Conservation (phyloP, 2,797 vertebrate species). For the Etheostoma nigrum region DNA sequence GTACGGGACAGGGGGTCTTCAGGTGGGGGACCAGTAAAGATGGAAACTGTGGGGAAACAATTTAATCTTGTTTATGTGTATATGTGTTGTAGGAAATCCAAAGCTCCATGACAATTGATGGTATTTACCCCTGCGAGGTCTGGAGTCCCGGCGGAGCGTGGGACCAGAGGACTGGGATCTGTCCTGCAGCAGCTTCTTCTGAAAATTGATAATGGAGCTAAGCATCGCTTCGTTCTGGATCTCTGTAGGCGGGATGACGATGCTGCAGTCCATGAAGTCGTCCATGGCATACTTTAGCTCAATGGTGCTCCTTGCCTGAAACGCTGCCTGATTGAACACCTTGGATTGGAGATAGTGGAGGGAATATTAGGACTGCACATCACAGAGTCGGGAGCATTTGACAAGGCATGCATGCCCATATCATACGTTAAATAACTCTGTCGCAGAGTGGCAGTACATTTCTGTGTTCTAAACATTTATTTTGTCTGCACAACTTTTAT, state of each 20-base stretch:
- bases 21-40: slow-evolving; percentile 39
- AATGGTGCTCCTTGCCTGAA: slow-evolving; percentile 79
- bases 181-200: slow-evolving; percentile 89
- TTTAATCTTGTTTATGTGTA: neutral
- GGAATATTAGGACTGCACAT: neutral
- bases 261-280: slow-evolving; percentile 92
- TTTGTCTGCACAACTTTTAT: neutral
- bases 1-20: slow-evolving; percentile 92
- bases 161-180: slow-evolving; percentile 75
- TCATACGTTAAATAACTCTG: neutral
- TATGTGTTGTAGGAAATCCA: neutral
- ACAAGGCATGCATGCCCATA: neutral
- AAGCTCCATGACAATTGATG: too few relatives aligned
- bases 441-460: neutral
- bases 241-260: slow-evolving; percentile 92
- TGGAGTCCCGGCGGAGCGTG: slow-evolving; percentile 53
- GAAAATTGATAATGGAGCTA: slow-evolving; percentile 87
- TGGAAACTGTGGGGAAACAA: slow-evolving; percentile 59
- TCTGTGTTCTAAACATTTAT: neutral
- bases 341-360: slow-evolving; percentile 57
- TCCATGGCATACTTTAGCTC: slow-evolving; percentile 85
- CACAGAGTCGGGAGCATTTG: neutral
- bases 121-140: slow-evolving; percentile 70
- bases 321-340: slow-evolving; percentile 90
- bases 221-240: slow-evolving; percentile 86